Conservation (phyloP, 2,888 invertebrate genomes). For the Melanostoma mellinum region DNA sequence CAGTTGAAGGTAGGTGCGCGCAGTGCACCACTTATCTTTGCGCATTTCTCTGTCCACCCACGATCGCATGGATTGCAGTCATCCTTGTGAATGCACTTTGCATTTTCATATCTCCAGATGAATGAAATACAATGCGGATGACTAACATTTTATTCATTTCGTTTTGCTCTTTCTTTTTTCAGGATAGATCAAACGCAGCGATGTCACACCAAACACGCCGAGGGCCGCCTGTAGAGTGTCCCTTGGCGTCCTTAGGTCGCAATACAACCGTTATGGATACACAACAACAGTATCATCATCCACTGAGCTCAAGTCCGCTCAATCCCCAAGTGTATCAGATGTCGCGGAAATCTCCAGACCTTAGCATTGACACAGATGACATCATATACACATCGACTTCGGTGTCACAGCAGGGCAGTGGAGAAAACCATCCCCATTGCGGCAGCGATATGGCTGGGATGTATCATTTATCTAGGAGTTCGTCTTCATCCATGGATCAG, state of each 20-base stretch:
- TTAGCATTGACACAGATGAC: slow-evolving; percentile 79
- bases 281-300: slow-evolving; percentile 81
- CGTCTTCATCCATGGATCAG: slow-evolving; percentile 78
- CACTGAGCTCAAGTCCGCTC: slow-evolving; percentile 82
- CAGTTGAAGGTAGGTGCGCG: slow-evolving; percentile 34
- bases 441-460: slow-evolving; percentile 73
- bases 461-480: slow-evolving; percentile 78
- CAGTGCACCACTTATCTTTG: slow-evolving; percentile 45
- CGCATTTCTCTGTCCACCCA: slow-evolving; percentile 52
- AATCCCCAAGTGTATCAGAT: slow-evolving; percentile 82
- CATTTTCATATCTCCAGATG: slow-evolving; percentile 32
- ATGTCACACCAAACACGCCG: slow-evolving; percentile 82
- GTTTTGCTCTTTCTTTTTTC: slow-evolving; percentile 18
- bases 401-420: slow-evolving; percentile 76
- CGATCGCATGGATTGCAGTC: slow-evolving; percentile 28
- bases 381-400: slow-evolving; percentile 78
- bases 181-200: slow-evolving; percentile 72
- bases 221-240: slow-evolving; percentile 84
- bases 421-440: slow-evolving; percentile 59
- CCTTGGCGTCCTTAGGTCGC: slow-evolving; percentile 84
- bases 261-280: slow-evolving; percentile 80
- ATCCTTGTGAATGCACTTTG: slow-evolving; percentile 25
- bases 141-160: slow-evolving; percentile 46
- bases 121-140: slow-evolving; percentile 28
- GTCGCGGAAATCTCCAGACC: slow-evolving; percentile 81